phyloP scores from a whole-genome alignment of 2,113 vertebrate genomes.

The Petrocephalus microphthalmus region DNA sequence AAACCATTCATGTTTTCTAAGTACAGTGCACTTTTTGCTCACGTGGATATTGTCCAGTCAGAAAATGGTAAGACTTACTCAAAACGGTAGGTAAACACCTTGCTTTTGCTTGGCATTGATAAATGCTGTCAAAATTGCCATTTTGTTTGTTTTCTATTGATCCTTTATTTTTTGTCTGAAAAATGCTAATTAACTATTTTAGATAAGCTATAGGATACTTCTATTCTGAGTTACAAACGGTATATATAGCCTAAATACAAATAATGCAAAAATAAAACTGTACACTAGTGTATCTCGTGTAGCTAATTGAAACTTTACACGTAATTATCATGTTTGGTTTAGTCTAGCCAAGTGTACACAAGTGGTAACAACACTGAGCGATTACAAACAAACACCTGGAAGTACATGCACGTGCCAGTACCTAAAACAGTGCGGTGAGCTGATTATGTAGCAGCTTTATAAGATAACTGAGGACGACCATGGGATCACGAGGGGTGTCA shows the following conservation, averaged over 20 bases:
- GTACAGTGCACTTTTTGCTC: not conserved
- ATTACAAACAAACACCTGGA: not conserved
- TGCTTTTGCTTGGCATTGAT: not conserved
- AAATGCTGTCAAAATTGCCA: not conserved
- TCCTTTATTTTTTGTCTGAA: not conserved
- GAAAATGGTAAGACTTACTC: not conserved
- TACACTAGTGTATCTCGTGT: not conserved
- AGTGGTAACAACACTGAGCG: not conserved
- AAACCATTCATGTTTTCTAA: not conserved
- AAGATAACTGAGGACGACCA: not conserved
- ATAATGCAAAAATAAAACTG: not conserved
- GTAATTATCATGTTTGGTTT: not conserved
- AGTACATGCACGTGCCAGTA: not conserved
- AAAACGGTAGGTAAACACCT: not conserved
- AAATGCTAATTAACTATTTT: not conserved
- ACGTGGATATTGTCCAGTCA: not conserved
- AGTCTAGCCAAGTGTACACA: not conserved
- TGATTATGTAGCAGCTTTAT: not conserved
- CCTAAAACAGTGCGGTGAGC: not conserved
- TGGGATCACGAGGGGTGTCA: conserved; percentile 8
- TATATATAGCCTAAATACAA: not conserved
- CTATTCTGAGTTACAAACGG: not conserved
- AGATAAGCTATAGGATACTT: not conserved
- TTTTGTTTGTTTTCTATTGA: not conserved
- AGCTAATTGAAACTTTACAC: not conserved